These are phyloP conservation scores for Flexamia atlantica DNA, from an alignment of 2,888 invertebrate genomes.

Conservation along the genomic window DNA sequence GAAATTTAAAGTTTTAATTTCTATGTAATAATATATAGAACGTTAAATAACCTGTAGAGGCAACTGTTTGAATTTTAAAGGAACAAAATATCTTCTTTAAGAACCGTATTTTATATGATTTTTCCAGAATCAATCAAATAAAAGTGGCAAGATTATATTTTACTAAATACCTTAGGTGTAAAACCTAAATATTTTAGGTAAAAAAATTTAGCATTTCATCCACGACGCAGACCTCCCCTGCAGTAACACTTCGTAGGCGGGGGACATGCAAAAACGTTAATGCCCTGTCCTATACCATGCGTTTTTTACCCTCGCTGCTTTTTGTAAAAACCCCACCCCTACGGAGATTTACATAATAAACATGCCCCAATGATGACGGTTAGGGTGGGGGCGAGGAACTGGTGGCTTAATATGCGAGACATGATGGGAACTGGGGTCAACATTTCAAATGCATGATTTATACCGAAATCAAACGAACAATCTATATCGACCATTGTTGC, in stretches of 20 bases:
- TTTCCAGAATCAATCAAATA: too few relatives aligned
- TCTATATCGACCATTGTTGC: constrained; percentile 13
- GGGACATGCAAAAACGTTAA: constrained; percentile 38
- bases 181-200: too few relatives aligned
- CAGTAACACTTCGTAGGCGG: constrained; percentile 5
- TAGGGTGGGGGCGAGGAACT: background rate
- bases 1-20: too few relatives aligned
- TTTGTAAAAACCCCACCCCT: constrained; percentile 40
- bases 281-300: constrained; percentile 21
- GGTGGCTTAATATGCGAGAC: constrained; percentile 56
- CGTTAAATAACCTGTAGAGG: too few relatives aligned
- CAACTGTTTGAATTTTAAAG: too few relatives aligned
- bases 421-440: constrained; percentile 45
- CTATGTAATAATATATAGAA: too few relatives aligned
- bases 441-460: constrained; percentile 28
- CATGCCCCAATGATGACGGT: constrained; percentile 17
- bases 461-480: constrained; percentile 38
- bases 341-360: constrained; percentile 61
- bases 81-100: too few relatives aligned
- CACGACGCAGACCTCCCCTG: background rate
- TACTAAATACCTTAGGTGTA: too few relatives aligned
- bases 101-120: too few relatives aligned
- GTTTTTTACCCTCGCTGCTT: constrained; percentile 29
- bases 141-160: too few relatives aligned
- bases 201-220: background rate